Evolutionary conservation across 2,888 invertebrate species (phyloP).

Genomic region (Horisme vitalbata): DNA sequence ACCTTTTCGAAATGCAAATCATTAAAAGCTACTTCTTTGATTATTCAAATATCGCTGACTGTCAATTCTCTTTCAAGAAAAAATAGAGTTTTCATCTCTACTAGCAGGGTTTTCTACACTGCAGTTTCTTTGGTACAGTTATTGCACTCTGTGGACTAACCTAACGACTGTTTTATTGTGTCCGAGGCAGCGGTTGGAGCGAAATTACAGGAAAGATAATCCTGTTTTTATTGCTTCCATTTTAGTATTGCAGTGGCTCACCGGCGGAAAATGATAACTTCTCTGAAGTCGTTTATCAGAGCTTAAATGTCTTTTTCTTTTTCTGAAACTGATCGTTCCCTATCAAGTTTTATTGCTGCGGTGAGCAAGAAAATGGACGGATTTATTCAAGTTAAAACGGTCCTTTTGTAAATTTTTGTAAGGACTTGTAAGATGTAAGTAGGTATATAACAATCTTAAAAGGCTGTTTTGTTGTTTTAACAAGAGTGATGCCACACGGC

Average conservation of each 20-base stretch:
- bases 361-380: not conserved
- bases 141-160: not conserved
- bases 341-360: slow-evolving; percentile 8
- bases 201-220: slow-evolving; percentile 53
- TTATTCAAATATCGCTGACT: too few species aligned
- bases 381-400: not conserved
- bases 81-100: too few species aligned
- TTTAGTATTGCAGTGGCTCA: slow-evolving; percentile 45
- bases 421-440: too few species aligned
- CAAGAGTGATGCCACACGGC: too few species aligned
- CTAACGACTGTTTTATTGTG: slow-evolving; percentile 49
- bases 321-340: slow-evolving; percentile 8
- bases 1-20: too few species aligned
- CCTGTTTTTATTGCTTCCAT: slow-evolving; percentile 46
- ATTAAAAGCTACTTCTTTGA: too few species aligned
- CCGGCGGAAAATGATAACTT: slow-evolving; percentile 36
- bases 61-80: too few species aligned
- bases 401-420: too few species aligned
- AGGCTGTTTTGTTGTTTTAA: too few species aligned
- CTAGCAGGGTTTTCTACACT: too few species aligned
- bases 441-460: too few species aligned
- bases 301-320: slow-evolving; percentile 18
- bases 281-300: slow-evolving; percentile 16
- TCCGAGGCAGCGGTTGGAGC: slow-evolving; percentile 32
- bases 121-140: too few species aligned